phyloP scores from a whole-genome alignment of 1,140 invertebrate species.

The Sarcophaga peregrina region DNA sequence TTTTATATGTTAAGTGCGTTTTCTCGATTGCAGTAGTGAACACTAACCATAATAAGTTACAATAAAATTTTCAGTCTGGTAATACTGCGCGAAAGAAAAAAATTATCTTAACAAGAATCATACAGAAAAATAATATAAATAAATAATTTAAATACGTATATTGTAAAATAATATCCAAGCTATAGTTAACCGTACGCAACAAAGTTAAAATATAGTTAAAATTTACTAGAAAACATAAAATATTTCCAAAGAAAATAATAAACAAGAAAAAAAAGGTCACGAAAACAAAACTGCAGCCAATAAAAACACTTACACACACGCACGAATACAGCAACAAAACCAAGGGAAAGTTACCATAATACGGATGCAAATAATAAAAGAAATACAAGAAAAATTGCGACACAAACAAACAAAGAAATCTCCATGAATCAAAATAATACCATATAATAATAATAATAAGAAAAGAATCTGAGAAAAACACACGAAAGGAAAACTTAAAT shows the following conservation, averaged over 20 bases:
- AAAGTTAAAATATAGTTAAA: neutral
- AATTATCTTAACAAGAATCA: neutral
- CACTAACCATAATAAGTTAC: too few species aligned
- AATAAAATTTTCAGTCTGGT: neutral
- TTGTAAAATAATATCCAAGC: neutral
- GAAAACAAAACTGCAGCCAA: constrained; percentile 2
- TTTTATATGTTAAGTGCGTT: too few species aligned
- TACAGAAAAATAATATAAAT: neutral
- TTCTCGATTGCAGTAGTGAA: too few species aligned
- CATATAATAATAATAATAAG: neutral
- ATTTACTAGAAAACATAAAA: neutral
- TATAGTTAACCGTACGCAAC: neutral
- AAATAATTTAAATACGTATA: constrained; percentile 1
- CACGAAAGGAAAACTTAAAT: neutral
- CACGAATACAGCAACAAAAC: neutral
- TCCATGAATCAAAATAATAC: neutral
- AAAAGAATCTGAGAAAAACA: neutral
- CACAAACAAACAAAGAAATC: constrained; percentile 19
- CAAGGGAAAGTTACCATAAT: constrained; percentile 27
- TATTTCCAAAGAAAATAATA: neutral
- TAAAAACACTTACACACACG: neutral
- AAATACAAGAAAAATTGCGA: constrained; percentile 24
- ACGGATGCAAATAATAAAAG: constrained; percentile 10
- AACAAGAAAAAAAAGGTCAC: constrained; percentile 21
- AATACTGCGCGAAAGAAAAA: constrained; percentile 10